Conservation (phyloP, 1,140 invertebrate species). For the Bombyx mori region ASM3026992v2 NC_085110.1:11024001-11024500, state of each 20-base stretch:
- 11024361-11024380: constrained; percentile 47
- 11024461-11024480: no score
- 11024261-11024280: constrained; percentile 88
- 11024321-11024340: constrained; percentile 48
- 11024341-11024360: background rate
- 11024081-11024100: no score
- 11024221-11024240: constrained; percentile 83
- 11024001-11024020: no score
- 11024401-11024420: background rate
- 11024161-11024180: constrained; percentile 84
- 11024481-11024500: no score
- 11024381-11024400: constrained; percentile 27
- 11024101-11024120: no score
- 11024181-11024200: constrained; percentile 81
- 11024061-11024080: no score
- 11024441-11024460: no score
- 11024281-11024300: constrained; percentile 87
- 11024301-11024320: constrained; percentile 74
- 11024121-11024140: no score
- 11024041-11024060: no score
- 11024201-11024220: constrained; percentile 94
- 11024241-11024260: constrained; percentile 88
- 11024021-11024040: no score
- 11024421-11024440: background rate
- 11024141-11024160: constrained; percentile 59